These are phyloP conservation scores for Bombus sibiricus DNA, from an alignment of 1,140 invertebrate genomes.

Conservation along the genomic window DNA sequence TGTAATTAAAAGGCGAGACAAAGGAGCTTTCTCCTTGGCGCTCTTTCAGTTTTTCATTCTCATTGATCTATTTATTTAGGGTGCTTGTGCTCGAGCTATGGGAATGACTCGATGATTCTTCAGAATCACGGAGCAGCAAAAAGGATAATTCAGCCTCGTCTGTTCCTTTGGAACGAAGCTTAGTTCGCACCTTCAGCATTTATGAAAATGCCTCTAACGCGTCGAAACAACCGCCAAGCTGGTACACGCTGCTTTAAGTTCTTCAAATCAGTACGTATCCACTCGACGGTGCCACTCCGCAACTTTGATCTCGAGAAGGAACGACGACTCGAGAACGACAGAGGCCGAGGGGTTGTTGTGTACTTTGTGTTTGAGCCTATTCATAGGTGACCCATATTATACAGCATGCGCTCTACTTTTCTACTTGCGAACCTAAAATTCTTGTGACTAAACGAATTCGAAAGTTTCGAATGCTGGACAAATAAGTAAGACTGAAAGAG, in stretches of 20 bases:
- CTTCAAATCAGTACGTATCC: constrained; percentile 50
- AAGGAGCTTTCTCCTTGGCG: not conserved
- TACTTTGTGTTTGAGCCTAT: constrained; percentile 43
- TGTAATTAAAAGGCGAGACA: not conserved
- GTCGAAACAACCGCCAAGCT: not conserved
- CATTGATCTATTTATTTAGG: not conserved
- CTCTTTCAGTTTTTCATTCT: too few relatives aligned
- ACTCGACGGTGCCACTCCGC: constrained; percentile 44
- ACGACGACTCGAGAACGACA: constrained; percentile 6
- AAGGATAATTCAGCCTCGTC: not conserved
- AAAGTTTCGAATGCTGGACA: not conserved
- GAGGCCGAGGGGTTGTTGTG: constrained; percentile 8
- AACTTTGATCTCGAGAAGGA: constrained; percentile 59
- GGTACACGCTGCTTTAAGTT: constrained; percentile 24
- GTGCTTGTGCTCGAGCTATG: too few relatives aligned
- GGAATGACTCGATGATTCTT: not conserved
- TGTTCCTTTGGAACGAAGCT: constrained; percentile 2
- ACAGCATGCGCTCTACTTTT: constrained; percentile 5
- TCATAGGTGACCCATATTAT: constrained; percentile 48
- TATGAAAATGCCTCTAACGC: constrained; percentile 5
- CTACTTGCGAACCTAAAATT: not conserved
- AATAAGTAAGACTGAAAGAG: not conserved
- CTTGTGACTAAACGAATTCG: not conserved
- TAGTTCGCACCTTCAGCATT: constrained; percentile 42
- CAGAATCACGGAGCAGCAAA: not conserved